Evolutionary conservation across 2,113 vertebrate genomes (phyloP).

Genomic region (Formicarius rufipectus): DNA sequence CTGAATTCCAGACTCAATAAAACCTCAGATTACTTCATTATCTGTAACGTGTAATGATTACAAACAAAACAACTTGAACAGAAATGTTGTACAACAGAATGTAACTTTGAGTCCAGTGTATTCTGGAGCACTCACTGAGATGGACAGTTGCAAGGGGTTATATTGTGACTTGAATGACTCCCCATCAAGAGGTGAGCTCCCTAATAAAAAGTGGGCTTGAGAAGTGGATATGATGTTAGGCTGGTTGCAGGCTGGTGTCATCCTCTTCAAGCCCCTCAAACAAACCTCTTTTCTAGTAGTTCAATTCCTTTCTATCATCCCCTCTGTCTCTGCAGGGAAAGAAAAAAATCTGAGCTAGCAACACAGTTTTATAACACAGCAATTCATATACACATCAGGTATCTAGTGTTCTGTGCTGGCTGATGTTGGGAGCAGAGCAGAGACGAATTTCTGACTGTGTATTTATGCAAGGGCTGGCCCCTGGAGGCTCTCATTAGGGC

Average conservation of each 20-base stretch:
- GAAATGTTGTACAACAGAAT: neutral
- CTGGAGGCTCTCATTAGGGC: neutral
- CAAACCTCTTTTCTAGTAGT: neutral
- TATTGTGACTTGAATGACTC: neutral
- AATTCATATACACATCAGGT: accelerated
- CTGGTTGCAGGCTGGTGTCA: neutral
- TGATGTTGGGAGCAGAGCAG: neutral
- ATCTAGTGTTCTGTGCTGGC: neutral
- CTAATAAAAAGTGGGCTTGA: neutral
- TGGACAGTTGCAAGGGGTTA: neutral
- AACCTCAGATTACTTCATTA: conserved; percentile 69
- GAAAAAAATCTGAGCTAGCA: neutral
- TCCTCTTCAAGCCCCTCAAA: accelerated
- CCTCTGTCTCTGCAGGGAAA: neutral
- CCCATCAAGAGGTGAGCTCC: neutral
- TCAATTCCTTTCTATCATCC: neutral
- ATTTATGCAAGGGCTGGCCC: neutral
- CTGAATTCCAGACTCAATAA: conserved; percentile 72
- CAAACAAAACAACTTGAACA: neutral
- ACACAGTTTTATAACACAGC: neutral
- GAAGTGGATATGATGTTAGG: neutral
- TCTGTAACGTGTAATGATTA: conserved; percentile 61
- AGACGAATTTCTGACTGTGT: neutral
- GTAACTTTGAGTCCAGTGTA: neutral
- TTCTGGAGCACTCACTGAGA: neutral